Evolutionary conservation across 2,113 vertebrate genomes (phyloP), one percentile per base, ranked within the genome.

Genomic region (Cyanistes caeruleus): DNA sequence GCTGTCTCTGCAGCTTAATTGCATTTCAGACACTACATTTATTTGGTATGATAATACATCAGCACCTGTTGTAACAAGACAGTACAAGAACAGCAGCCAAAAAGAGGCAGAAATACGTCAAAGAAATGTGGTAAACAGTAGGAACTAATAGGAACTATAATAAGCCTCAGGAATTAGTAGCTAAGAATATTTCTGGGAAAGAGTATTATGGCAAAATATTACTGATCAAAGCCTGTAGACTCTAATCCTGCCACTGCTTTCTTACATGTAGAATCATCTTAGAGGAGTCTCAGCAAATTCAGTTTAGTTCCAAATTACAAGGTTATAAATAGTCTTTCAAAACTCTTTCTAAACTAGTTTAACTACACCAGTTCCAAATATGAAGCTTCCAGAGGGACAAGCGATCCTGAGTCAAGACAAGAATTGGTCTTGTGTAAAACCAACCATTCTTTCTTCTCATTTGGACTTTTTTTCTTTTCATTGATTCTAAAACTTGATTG

Each of bases 131-230:
- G 55, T 63, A 88, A 92, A 85, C 80, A 72, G 59, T 28, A 90
- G 83, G 52, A 89, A 81, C 68, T 89, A 77, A 77, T 4, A 86
- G 75, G 63, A 69, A 62, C 79, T 80, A 49, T 48, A 60, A 68
- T 68, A 73, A 65, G 23, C 58, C 43, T 46, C 53, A 31, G 60
- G 86, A 90, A 86, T 88, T 69, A 76, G 70, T 24, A 63, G 75
- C 72, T 80, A 69, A 80, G 88, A 79, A 39, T 77, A 86, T 90
- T 76, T 93, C 88, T 80, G 75, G 59, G 68, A 65, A 91, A 88
- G 25, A 80, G 63, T 70, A 70, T 90, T 90, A 77, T n/a, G 58
- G 79, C 60, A 86, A 83, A 94, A 77, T 46, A 63, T 27, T 51
- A 51, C 59, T 74, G 70, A 90, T 83, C 88, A 95, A 92, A 97